Evolutionary conservation across 2,797 vertebrate species (phyloP), one percentile per base, ranked within the genome.

Genomic region (Setipinna tenuifilis): DNA sequence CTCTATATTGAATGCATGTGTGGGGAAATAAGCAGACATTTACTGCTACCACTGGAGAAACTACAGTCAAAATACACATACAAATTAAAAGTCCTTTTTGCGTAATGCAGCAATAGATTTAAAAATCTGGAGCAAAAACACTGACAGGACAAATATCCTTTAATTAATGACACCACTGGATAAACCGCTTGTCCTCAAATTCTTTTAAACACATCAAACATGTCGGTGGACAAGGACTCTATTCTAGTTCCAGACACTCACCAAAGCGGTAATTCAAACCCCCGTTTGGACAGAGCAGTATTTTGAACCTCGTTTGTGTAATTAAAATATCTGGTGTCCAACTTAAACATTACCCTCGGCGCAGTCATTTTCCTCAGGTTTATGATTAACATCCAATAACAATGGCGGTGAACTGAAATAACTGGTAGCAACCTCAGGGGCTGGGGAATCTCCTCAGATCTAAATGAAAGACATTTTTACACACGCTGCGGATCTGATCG

Each of bases 241-340:
- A 61, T 81, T 80, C n/a, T 35, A n/a, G 58, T 88, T 88, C 68
- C 82, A 87, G 85, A 83, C 35, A 50, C 68, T 71, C 54, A 75
- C 81, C 81, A 81, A 84, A 23, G 58, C 17, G 28, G 35, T 75
- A 83, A 85, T 82, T 44, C 65, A 65, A 48, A 78, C n/a, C 41
- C 41, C 44, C 54, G 75, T 59, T 83, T 85, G 59, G 28, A 85
- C 14, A 19, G 58, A 10, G 81, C n/a, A 80, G 75, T 85, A 57
- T 82, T 84, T 86, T 87, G 82, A 81, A 87, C 85, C 86, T 83
- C 44, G 85, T 88, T 86, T 16, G 65, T 81, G 57, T 87, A 89
- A 88, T 87, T 85, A 86, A 90, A 90, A 90, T 25, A 75, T 82
- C 31, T 75, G 82, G 21, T 41, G 84, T 89, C 82, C 84, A 82